phyloP scores from a whole-genome alignment of 2,888 invertebrate species.

The Diarsia mendica region DNA sequence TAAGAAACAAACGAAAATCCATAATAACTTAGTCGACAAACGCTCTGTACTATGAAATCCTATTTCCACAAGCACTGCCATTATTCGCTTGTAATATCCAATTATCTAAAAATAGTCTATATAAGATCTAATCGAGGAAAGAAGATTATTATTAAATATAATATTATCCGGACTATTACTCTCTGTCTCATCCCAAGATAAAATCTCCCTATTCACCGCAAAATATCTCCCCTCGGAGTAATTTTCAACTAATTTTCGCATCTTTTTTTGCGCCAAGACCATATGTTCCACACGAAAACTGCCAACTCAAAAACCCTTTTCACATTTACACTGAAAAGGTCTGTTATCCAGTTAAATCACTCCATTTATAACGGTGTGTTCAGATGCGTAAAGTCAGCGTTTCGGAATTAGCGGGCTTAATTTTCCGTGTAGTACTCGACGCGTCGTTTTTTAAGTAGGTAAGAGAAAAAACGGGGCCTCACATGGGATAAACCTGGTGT shows the following conservation, averaged over 20 bases:
- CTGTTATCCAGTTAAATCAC: slow-evolving; percentile 63
- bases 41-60: slow-evolving; percentile 4
- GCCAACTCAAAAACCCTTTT: slow-evolving; percentile 64
- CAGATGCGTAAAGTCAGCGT: slow-evolving; percentile 60
- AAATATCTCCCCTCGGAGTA: slow-evolving; percentile 38
- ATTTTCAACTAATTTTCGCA: slow-evolving; percentile 56
- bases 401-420: slow-evolving; percentile 60
- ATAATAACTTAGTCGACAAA: slow-evolving; percentile 7
- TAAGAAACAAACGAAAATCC: slow-evolving; percentile 2
- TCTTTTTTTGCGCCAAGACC: slow-evolving; percentile 49
- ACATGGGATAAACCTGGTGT: slow-evolving; percentile 32
- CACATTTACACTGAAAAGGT: slow-evolving; percentile 60
- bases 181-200: slow-evolving; percentile 19
- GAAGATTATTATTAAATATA: slow-evolving; percentile 15
- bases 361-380: slow-evolving; percentile 60
- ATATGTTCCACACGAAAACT: slow-evolving; percentile 47
- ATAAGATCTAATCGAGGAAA: neutral
- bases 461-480: slow-evolving; percentile 28
- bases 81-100: slow-evolving; percentile 29
- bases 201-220: slow-evolving; percentile 33
- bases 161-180: slow-evolving; percentile 27
- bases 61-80: slow-evolving; percentile 25
- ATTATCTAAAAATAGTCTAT: slow-evolving; percentile 30
- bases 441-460: slow-evolving; percentile 55
- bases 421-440: slow-evolving; percentile 49